These are phyloP conservation scores for Lingula anatina DNA, from an alignment of 2,888 invertebrate genomes.

Conservation along the genomic window DNA sequence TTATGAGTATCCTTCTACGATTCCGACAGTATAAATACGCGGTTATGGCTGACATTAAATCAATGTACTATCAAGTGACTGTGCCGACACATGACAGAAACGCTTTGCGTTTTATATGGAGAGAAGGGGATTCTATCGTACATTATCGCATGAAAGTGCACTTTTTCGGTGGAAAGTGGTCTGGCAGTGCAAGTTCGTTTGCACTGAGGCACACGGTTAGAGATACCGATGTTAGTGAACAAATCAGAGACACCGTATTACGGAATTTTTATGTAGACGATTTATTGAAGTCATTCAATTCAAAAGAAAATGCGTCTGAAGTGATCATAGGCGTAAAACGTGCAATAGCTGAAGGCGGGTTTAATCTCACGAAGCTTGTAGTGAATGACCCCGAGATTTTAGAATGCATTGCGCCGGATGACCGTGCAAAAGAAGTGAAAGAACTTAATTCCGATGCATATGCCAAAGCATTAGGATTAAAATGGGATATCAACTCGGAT, in stretches of 20 bases:
- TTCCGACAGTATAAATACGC: too few relatives aligned
- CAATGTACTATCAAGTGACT: too few relatives aligned
- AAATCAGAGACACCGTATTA: conserved; percentile 1
- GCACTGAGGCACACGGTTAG: background rate
- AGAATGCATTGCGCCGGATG: too few relatives aligned
- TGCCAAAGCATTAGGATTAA: background rate
- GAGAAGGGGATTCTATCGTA: too few relatives aligned
- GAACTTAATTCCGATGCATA: background rate
- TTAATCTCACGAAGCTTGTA: background rate
- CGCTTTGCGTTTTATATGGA: too few relatives aligned
- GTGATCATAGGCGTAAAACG: background rate
- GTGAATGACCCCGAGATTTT: too few relatives aligned
- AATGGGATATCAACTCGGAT: conserved; percentile 2
- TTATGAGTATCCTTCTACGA: too few relatives aligned
- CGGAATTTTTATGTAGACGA: conserved; percentile 7
- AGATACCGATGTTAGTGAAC: background rate
- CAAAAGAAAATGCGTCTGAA: background rate
- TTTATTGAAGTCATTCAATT: background rate
- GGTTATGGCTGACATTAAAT: too few relatives aligned
- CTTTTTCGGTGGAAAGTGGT: conserved; percentile 5
- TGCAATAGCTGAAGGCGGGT: too few relatives aligned
- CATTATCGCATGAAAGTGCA: background rate
- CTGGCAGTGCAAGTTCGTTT: conserved; percentile 3
- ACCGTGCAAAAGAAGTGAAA: background rate
- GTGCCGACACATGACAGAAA: too few relatives aligned